A percentile compares a stretch with the other conserved stretches of the same genome.
phyloP scores from a whole-genome alignment of 1,140 invertebrate genomes.

The Cryptotermes secundus region DNA sequence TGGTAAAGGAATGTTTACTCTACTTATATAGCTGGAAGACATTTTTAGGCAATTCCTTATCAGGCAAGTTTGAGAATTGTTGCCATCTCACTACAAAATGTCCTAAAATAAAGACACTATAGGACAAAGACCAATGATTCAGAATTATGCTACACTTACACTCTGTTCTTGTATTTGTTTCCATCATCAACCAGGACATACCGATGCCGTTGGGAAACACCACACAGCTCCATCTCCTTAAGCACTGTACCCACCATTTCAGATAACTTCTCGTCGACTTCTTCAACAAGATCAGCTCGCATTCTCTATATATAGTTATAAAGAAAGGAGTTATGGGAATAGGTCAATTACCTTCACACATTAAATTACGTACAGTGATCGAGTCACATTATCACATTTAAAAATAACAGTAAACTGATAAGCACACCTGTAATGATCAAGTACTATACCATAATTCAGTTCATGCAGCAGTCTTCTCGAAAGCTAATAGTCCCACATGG shows the following conservation, averaged over 20 bases:
- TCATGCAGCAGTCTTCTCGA: no score
- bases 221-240: neutral
- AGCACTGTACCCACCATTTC: neutral
- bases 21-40: no score
- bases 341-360: neutral
- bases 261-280: neutral
- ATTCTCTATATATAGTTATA: neutral
- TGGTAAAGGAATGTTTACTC: no score
- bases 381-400: neutral
- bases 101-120: no score
- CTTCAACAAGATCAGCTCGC: neutral
- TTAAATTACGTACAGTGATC: neutral
- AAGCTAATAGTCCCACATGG: no score
- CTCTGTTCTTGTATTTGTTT: neutral
- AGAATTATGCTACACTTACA: neutral
- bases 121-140: no score
- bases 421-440: no score
- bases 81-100: no score
- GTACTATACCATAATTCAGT: no score
- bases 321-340: neutral
- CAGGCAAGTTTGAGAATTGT: no score
- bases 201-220: neutral
- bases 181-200: neutral
- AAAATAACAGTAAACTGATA: no score
- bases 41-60: no score